Evolutionary conservation across 2,888 invertebrate genomes (phyloP).

Genomic region (Acleris cristana): DNA sequence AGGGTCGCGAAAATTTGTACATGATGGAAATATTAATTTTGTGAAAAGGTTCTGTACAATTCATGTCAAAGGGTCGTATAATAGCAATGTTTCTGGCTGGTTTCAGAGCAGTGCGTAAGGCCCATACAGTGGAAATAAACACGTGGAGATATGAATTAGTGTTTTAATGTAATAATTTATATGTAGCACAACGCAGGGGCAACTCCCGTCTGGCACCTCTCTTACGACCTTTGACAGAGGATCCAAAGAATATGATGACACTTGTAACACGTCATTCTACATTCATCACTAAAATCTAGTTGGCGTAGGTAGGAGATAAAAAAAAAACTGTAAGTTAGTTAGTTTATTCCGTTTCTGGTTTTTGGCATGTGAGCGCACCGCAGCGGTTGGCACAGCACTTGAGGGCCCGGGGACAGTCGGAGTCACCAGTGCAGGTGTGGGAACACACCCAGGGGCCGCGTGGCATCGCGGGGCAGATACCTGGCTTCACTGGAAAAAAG

Average conservation of each 20-base stretch:
- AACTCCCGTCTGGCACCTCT: no score
- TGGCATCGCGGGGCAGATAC: constrained; percentile 76
- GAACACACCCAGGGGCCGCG: constrained; percentile 82
- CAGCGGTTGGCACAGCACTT: constrained; percentile 85
- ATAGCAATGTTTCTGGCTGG: no score
- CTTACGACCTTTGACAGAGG: no score
- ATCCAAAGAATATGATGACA: no score
- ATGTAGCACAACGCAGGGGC: no score
- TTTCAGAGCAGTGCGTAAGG: no score
- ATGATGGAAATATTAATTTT: constrained; percentile 21
- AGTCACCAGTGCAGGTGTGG: constrained; percentile 79
- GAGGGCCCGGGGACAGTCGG: constrained; percentile 76
- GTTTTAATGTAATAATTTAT: no score
- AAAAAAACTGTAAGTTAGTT: neutral
- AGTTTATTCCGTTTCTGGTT: constrained; percentile 49
- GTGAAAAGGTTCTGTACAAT: neutral
- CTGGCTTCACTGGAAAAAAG: constrained; percentile 74
- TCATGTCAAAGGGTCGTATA: neutral
- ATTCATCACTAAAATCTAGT: no score
- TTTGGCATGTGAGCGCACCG: constrained; percentile 78
- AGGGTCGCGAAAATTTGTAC: constrained; percentile 5
- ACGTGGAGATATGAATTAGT: no score
- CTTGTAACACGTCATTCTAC: no score
- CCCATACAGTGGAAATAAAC: no score
- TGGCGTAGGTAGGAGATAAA: no score